Conservation (phyloP, 2,113 vertebrate species). For the Microcebus ravelobensis region DNA sequence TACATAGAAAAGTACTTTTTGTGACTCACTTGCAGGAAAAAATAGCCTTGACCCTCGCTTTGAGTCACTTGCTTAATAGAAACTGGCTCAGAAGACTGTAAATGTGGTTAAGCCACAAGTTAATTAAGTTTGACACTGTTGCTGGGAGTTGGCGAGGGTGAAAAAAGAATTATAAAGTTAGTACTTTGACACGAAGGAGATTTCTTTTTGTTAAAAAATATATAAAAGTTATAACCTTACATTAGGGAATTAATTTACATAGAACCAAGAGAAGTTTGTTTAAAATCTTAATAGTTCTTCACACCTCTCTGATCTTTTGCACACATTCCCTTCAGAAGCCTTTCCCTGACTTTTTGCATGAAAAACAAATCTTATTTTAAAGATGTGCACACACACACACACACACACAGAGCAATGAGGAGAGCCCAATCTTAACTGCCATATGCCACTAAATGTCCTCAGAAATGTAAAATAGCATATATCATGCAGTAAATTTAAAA, state of each 20-base stretch:
- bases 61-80: slow-evolving; percentile 67
- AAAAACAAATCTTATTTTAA: slow-evolving; percentile 14
- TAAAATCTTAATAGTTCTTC: slow-evolving; percentile 57
- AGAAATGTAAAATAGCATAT: not conserved
- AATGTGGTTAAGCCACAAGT: slow-evolving; percentile 71
- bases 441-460: not conserved
- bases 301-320: slow-evolving; percentile 42
- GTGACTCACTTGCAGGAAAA: slow-evolving; percentile 65
- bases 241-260: slow-evolving; percentile 59
- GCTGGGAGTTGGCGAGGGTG: slow-evolving; percentile 24
- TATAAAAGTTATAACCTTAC: slow-evolving; percentile 56
- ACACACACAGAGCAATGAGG: not conserved
- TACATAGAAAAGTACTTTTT: slow-evolving; percentile 55
- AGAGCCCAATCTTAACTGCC: not conserved
- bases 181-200: slow-evolving; percentile 51
- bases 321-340: not conserved
- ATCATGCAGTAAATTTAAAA: not conserved
- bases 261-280: slow-evolving; percentile 46
- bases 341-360: not conserved
- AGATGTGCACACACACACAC: not conserved
- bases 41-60: slow-evolving; percentile 54
- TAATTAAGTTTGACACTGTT: slow-evolving; percentile 76
- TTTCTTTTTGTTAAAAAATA: slow-evolving; percentile 58
- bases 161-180: slow-evolving; percentile 71
- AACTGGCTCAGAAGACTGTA: slow-evolving; percentile 44